Evolutionary conservation across 2,797 vertebrate genomes (phyloP).

Genomic region (Rhinogobio ventralis): DNA sequence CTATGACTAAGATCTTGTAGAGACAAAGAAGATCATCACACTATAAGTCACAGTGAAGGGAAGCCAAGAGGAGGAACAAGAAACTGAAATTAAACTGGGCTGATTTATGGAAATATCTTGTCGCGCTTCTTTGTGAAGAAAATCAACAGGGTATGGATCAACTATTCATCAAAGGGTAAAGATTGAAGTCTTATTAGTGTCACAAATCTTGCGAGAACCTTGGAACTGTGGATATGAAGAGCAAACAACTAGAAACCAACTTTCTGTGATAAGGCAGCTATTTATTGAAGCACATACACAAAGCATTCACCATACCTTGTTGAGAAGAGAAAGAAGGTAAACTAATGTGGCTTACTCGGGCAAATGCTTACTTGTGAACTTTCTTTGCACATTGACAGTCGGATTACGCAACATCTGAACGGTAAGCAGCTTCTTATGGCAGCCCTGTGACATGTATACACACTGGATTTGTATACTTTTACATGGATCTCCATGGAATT

Average conservation of each 20-base stretch:
- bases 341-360: neutral
- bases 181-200: neutral
- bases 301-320: neutral
- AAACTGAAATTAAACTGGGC: neutral
- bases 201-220: neutral
- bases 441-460: neutral
- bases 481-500: neutral
- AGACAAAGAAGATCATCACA: neutral
- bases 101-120: neutral
- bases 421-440: neutral
- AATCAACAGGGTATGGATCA: neutral
- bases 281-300: neutral
- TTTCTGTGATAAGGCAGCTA: neutral
- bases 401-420: neutral
- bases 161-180: neutral
- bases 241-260: neutral
- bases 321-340: neutral
- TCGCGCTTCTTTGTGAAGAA: neutral
- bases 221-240: neutral
- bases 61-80: neutral
- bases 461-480: constrained; percentile 3
- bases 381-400: neutral
- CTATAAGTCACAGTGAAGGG: neutral
- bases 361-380: neutral
- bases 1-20: neutral